Base-by-base conservation (phyloP, 1,140 invertebrate species). In the Nasonia longicornis region DNA sequence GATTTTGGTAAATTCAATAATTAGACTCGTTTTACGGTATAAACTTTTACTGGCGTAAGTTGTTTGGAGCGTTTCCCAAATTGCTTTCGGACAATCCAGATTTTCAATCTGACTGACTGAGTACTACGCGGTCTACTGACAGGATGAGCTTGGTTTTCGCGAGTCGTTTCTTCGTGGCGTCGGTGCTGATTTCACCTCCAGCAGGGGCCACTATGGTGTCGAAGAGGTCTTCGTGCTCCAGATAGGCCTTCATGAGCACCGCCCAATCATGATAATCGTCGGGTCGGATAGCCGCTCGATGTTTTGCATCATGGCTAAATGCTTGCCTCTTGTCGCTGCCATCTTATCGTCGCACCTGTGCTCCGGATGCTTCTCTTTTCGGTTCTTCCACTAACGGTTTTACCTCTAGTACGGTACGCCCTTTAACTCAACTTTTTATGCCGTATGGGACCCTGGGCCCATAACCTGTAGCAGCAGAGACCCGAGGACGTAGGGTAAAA, bases 11-110 rank as follows among this genome's bases (percentile, higher is more conserved):
- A 16, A 11, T 35, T 58, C 10, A 11, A 48, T 22, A 4, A 75
- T 22, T 1, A 74, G 16, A 26, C n/a, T 58, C 1, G 52, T 26
- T 74, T 48, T 73, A 6, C 71, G 45, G 6, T 14, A 22, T 3
- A 73, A n/a, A 12, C 71, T 42, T 48, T 45, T 10, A 22, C 16
- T 42, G 4, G 45, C 38, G 12, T 52, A 63, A 0, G 48, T 26
- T 4, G 7, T 74, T 74, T 74, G 2, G 38, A 64, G 38, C 12
- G 26, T 69, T 7, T 64, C 26, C 77, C 77, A 79, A 10, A 38
- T 38, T 31, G 52, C 77, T 72, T 79, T 72, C 8, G 77, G 20
- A 4, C 67, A 71, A 11, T 11, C 31, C 20, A 20, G 35, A 0
- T 29, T 2, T 72, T n/a, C 11, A 38, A 79, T 63, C 8, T 79